Evolutionary conservation across 2,797 vertebrate species (phyloP).

Genomic region (Argentina silus): DNA sequence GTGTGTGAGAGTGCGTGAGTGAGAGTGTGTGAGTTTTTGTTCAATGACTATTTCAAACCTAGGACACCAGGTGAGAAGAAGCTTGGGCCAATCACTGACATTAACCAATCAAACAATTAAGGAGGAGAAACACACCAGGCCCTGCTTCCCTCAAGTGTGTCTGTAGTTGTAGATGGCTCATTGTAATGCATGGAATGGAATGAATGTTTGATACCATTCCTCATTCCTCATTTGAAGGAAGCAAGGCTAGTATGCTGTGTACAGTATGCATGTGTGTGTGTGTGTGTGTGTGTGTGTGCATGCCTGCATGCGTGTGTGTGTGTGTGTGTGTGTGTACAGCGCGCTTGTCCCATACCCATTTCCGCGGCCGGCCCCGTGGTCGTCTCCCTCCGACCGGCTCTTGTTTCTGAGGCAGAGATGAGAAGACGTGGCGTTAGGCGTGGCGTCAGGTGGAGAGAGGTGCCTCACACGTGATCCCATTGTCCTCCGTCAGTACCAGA

Average conservation of each 20-base stretch:
- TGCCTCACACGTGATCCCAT: no score
- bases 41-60: neutral
- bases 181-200: neutral
- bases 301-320: neutral
- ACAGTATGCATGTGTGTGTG: no score
- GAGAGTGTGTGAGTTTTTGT: no score
- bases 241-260: no score
- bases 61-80: neutral
- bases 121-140: neutral
- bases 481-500: neutral
- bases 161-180: no score
- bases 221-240: no score
- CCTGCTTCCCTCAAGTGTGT: neutral
- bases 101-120: neutral
- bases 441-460: neutral
- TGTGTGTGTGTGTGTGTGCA: neutral
- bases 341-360: constrained; percentile 88
- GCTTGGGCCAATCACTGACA: neutral
- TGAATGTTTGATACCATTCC: no score
- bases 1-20: no score
- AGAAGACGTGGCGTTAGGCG: neutral
- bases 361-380: constrained; percentile 96
- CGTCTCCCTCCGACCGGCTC: constrained; percentile 92
- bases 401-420: constrained; percentile 83
- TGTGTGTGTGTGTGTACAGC: neutral